phyloP scores from a whole-genome alignment of 2,113 vertebrate species.

The Aptenodytes patagonicus region DNA sequence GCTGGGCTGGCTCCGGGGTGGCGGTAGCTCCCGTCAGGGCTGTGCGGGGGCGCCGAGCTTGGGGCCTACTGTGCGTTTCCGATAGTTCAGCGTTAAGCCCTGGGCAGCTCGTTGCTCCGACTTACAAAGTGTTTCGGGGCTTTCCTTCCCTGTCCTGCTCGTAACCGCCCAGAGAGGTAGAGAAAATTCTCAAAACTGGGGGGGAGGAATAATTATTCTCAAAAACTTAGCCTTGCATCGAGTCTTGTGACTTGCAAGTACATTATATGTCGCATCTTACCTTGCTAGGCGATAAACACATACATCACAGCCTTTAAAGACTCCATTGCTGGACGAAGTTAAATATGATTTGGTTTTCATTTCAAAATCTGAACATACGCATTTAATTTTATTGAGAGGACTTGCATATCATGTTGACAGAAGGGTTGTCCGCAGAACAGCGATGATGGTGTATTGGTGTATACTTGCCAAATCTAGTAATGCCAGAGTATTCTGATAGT shows the following conservation, averaged over 20 bases:
- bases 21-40: too few species aligned
- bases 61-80: not conserved
- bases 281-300: rapidly evolving
- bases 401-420: rapidly evolving
- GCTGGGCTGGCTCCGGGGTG: not conserved
- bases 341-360: rapidly evolving
- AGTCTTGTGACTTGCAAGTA: rapidly evolving
- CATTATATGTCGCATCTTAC: rapidly evolving
- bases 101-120: not conserved
- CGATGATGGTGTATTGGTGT: rapidly evolving
- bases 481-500: not conserved
- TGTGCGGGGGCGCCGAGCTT: not conserved
- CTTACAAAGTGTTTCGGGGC: not conserved
- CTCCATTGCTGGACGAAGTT: rapidly evolving
- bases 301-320: rapidly evolving
- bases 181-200: rapidly evolving
- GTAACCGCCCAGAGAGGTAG: rapidly evolving
- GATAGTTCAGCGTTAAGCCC: rapidly evolving
- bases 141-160: not conserved
- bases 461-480: not conserved
- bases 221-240: not conserved
- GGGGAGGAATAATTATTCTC: rapidly evolving
- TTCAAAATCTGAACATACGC: rapidly evolving
- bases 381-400: rapidly evolving
- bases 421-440: not conserved